Base-by-base conservation (phyloP, 1,140 invertebrate species). In the Zaprionus ornatus region DNA sequence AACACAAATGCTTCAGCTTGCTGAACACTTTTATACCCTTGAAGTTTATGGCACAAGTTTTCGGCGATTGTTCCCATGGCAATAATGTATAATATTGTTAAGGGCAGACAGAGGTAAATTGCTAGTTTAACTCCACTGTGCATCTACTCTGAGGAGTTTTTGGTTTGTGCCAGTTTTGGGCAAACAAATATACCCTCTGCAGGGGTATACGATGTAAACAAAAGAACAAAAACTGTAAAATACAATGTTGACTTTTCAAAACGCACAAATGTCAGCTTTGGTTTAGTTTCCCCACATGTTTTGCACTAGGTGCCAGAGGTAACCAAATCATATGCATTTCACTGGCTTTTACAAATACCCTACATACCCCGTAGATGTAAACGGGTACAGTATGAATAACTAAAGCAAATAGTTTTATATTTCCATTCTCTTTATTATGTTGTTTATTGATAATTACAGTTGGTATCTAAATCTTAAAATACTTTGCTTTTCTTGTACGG, bases 221-320 rank as follows among this genome's bases (percentile, higher is more conserved):
- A 40, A 50, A 67, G 52, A 62, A 15, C 35, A 42, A 48, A 42
- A 60, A 45, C 40, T 62, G 1, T 9, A 6, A 63, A 62, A 48
- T 23, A 56, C 66, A 63, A 82, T 82, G 57, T 77, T 82, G 62
- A 78, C 66, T 81, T 72, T 80, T 62, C 23, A 17, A 69, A 67
- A 74, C 32, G 72, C 70, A 66, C 55, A 73, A 82, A 65, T 82
- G 77, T 77, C 66, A 71, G 73, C 27, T 60, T 80, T 72, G 66
- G 52, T 87, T 80, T 65, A 45, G 45, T 52, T 48, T 60, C n/a
- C 68, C 40, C 42, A 37, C 21, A 69, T 62, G 23, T 63, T 74
- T 56, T 63, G 17, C 23, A 50, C 56, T 45, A 32, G 35, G 15
- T 35, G 19, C 42, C 64, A 54, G 35, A 71, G 50, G 27, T 57